Evolutionary conservation across 2,797 vertebrate species (phyloP).

Genomic region (Macroramphosus scolopax): DNA sequence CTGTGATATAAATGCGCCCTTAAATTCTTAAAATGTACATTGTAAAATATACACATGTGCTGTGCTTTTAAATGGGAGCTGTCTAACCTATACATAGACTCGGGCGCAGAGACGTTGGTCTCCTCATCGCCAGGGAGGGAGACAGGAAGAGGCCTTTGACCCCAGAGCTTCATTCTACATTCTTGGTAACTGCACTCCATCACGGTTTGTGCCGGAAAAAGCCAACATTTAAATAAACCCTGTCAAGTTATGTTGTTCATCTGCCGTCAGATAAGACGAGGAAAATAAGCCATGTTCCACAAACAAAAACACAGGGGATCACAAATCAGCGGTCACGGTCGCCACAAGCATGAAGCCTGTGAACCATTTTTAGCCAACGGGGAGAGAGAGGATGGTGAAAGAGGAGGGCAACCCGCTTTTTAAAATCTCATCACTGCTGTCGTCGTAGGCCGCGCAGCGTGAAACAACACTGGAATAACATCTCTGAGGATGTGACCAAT

Average conservation of each 20-base stretch:
- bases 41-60: constrained; percentile 11
- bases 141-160: constrained; percentile 78
- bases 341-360: constrained; percentile 72
- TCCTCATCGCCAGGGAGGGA: constrained; percentile 58
- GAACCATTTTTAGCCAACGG: constrained; percentile 73
- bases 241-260: constrained; percentile 73
- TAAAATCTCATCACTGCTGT: constrained; percentile 79
- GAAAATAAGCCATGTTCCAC: constrained; percentile 73
- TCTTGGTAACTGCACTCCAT: constrained; percentile 74
- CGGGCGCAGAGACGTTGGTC: constrained; percentile 28
- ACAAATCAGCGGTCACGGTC: constrained; percentile 75
- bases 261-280: constrained; percentile 72
- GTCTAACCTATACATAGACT: constrained; percentile 29
- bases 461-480: constrained; percentile 54
- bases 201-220: constrained; percentile 72
- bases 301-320: constrained; percentile 79
- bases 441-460: constrained; percentile 26
- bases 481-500: constrained; percentile 49
- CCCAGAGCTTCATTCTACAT: constrained; percentile 61
- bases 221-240: constrained; percentile 79
- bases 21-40: constrained; percentile 26
- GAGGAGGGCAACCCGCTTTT: constrained; percentile 71
- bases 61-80: constrained; percentile 27
- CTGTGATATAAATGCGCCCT: constrained; percentile 7
- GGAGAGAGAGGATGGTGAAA: constrained; percentile 58